Evolutionary conservation across 2,113 vertebrate genomes (phyloP), one percentile per base, ranked within the genome.

Genomic region (Pungitius pungitius): DNA sequence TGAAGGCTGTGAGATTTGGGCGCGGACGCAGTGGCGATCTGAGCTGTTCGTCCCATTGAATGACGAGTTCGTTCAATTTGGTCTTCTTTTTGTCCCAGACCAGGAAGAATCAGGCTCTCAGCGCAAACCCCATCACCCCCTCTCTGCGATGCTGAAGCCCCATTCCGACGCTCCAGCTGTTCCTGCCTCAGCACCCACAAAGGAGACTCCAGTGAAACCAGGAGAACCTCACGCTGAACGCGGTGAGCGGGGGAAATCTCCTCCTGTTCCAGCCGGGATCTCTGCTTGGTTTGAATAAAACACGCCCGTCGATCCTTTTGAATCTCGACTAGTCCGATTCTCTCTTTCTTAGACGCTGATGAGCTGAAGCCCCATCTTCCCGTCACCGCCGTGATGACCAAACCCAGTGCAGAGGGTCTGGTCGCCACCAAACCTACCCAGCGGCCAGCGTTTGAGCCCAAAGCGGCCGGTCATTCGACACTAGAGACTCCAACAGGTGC

Each of bases 361-460:
- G 84, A 86, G 42, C 79, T 64, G 0, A 65, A 54, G 56, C 75
- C 83, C 0, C 91, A 92, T 42, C 80, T 87, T 3, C 91, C 89
- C 0, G 73, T 90, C 69, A 82, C 76, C 10, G 78, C 89, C 54
- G 73, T 85, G 81, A 75, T 18, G 20, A 81, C 69, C 33, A 91
- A 87, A 78, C 24, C 42, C 40, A 24, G 55, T 59, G 18, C 67
- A 30, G 90, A 90, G 1, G 65, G 40, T 45, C 43, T 12, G 20
- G 22, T 42, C 0, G 17, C 73, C 10, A 11, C 35, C 61, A 85
- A 65, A 57, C 33, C 75, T 0, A 51, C 47, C 39, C 77, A 33
- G 67, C 45, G 71, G 64, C 39, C 69, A 8, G 61, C 75, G 12
- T 26, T 35, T 1, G 45, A 3, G 17, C 75, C 80, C 1, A 87